These are phyloP conservation scores for Trichopoda pennipes DNA, from an alignment of 2,888 invertebrate genomes.

Conservation along the genomic window DNA sequence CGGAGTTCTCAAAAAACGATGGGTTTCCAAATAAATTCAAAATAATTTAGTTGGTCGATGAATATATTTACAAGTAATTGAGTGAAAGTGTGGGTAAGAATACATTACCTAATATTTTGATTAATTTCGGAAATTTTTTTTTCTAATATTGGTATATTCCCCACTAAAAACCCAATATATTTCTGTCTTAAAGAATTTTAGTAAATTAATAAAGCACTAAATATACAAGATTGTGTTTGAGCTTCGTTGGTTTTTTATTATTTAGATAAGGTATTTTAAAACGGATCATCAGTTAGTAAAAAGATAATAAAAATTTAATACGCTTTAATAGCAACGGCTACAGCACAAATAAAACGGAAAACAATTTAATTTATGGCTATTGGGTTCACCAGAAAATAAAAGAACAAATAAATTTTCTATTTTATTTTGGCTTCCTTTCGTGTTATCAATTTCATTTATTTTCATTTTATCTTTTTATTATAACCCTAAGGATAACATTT, in stretches of 20 bases:
- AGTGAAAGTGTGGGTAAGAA: neutral
- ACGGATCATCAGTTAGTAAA: conserved; percentile 75
- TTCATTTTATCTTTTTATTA: conserved; percentile 1
- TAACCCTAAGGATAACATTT: neutral
- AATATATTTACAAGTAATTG: conserved; percentile 33
- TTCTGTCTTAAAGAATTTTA: conserved; percentile 25
- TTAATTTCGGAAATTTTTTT: conserved; percentile 59
- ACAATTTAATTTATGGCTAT: conserved; percentile 80
- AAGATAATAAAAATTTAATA: conserved; percentile 80
- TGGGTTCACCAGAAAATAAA: conserved; percentile 77
- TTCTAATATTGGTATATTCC: conserved; percentile 50
- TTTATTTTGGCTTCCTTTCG: neutral
- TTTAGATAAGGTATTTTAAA: conserved; percentile 50
- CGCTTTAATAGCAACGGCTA: conserved; percentile 25
- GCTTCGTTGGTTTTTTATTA: conserved; percentile 12
- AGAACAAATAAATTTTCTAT: conserved; percentile 75
- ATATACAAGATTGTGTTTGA: neutral
- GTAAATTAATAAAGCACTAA: conserved; percentile 1
- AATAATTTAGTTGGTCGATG: conserved; percentile 38
- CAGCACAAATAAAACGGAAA: conserved; percentile 73
- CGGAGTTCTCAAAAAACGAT: conserved; percentile 5
- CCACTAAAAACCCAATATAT: conserved; percentile 67
- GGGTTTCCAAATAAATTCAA: neutral
- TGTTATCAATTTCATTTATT: conserved; percentile 26
- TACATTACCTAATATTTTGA: conserved; percentile 45